Conservation (phyloP, 2,113 vertebrate genomes). For the Neofelis nebulosa region DNA sequence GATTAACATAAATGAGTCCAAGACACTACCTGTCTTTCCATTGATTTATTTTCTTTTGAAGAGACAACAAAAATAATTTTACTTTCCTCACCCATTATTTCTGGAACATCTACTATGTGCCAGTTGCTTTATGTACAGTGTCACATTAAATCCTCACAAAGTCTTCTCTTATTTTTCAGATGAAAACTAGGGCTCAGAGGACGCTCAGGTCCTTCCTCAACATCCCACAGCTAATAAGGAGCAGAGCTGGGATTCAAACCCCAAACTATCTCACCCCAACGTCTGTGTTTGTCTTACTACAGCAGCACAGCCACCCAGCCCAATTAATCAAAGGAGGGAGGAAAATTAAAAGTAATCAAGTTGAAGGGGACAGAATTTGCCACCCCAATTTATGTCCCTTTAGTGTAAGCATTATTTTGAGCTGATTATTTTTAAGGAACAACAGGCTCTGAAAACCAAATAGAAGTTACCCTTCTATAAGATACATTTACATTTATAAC, state of each 20-base stretch:
- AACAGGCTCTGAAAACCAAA: not conserved
- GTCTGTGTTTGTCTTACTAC: not conserved
- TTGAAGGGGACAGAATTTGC: not conserved
- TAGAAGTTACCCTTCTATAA: not conserved
- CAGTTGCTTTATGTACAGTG: not conserved
- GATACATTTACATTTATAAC: not conserved
- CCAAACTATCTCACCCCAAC: not conserved
- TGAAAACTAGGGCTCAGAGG: not conserved
- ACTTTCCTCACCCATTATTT: not conserved
- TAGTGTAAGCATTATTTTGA: not conserved
- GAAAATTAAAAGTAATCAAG: constrained; percentile 8
- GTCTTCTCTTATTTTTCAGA: not conserved
- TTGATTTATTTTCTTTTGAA: not conserved
- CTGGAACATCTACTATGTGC: not conserved
- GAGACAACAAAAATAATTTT: not conserved
- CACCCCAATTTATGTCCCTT: not conserved
- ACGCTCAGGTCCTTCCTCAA: not conserved
- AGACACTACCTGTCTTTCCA: not conserved
- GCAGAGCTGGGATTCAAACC: not conserved
- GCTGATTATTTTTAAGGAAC: not conserved
- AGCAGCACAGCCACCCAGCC: not conserved
- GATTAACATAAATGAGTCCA: not conserved
- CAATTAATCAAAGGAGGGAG: not conserved
- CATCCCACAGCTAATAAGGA: not conserved
- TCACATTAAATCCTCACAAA: not conserved